Evolutionary conservation across 2,888 invertebrate species (phyloP).

Genomic region (Siphonodentalium dalli): DNA sequence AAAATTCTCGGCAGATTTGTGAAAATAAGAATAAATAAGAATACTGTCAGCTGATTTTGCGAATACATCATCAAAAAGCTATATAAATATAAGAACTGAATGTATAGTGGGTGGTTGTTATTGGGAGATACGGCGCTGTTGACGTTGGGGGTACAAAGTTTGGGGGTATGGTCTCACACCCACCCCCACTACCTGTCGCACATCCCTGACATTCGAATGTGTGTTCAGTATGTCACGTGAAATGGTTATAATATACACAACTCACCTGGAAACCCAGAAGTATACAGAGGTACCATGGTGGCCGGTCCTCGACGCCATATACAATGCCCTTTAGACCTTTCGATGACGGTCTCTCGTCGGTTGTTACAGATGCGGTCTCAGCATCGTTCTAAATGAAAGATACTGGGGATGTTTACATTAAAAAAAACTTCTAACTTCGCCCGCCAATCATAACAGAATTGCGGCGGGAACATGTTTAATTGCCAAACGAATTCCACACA

Average conservation of each 20-base stretch:
- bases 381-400: too few species aligned
- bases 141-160: not conserved
- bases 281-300: conserved; percentile 84
- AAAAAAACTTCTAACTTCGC: too few species aligned
- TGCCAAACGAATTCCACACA: too few species aligned
- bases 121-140: not conserved
- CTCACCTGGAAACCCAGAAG: conserved; percentile 81
- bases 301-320: conserved; percentile 81
- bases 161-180: not conserved
- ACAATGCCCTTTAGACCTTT: conserved; percentile 25
- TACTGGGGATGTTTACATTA: too few species aligned
- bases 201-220: not conserved
- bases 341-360: not conserved
- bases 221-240: not conserved
- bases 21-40: too few species aligned
- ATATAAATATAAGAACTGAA: too few species aligned
- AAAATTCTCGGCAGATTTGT: too few species aligned
- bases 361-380: not conserved
- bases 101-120: too few species aligned
- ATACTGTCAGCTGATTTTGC: too few species aligned
- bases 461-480: too few species aligned
- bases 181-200: not conserved
- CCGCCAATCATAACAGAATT: too few species aligned
- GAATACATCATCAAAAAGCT: too few species aligned
- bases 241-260: not conserved